Conservation (phyloP, 2,113 vertebrate species). For the Rhodinocichla rosea region DNA sequence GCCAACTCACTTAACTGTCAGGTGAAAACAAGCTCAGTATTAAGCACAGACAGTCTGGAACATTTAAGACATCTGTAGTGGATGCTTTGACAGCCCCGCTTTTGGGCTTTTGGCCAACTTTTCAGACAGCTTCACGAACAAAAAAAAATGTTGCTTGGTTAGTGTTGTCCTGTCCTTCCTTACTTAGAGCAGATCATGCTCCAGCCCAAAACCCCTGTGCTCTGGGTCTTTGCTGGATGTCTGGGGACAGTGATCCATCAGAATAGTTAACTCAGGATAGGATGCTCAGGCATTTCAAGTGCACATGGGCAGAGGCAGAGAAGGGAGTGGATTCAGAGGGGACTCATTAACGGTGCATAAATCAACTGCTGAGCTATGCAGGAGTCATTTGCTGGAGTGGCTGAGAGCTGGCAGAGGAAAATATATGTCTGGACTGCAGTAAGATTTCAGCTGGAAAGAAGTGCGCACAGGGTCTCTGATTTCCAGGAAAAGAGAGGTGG, state of each 20-base stretch:
- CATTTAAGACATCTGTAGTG: neutral
- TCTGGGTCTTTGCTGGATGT: neutral
- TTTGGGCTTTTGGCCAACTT: neutral
- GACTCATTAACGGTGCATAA: neutral
- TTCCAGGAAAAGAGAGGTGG: neutral
- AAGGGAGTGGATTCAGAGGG: neutral
- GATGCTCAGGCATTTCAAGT: neutral
- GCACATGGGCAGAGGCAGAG: accelerated
- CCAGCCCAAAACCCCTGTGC: neutral
- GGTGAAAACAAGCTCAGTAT: neutral
- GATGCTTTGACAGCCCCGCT: neutral
- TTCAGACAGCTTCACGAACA: neutral
- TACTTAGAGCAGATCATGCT: neutral
- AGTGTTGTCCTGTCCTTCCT: neutral
- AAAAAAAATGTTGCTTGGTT: neutral
- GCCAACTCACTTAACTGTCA: neutral
- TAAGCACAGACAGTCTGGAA: neutral
- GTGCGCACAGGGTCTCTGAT: neutral
- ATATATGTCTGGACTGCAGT: neutral
- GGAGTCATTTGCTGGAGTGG: neutral
- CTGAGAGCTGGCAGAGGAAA: neutral
- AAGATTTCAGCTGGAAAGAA: neutral
- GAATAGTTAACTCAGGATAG: neutral
- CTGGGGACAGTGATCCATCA: neutral
- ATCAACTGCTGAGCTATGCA: neutral